Base-by-base conservation (phyloP, 1,140 invertebrate species). In the Pseudomyrmex dendroicus region DNA sequence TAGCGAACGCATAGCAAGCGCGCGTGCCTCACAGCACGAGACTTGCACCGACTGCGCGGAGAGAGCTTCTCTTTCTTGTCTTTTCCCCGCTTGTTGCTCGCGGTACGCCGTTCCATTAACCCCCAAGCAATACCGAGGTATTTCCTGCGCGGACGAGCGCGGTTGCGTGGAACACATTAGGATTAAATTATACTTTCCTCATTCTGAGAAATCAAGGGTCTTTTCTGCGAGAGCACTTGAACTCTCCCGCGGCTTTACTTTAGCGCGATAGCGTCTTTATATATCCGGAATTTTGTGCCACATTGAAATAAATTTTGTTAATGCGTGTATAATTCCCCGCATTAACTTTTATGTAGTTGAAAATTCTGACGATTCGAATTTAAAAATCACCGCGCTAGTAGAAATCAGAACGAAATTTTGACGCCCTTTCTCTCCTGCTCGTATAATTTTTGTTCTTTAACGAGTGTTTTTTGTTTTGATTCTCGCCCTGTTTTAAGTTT, bases 1-100 rank as follows among this genome's bases (percentile, higher is more conserved):
- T 35, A 62, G 52, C 50, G 62, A 67, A 54, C 50, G 84, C 76
- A 22, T 80, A 73, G 35, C 35, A 35, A 35, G 35, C 68, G 76
- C 67, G 20, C 74, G 35, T 84, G 62, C 50, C 63, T 63, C 64
- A 15, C 48, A 59, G 46, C 52, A 13, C 62, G 62, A 59, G 66
- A 59, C 54, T 66, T 35, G 48, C 68, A 64, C 62, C 73, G 84
- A 61, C 17, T 48, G 54, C 68, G 46, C 7, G 35, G 35, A 35
- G 5, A 35, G 35, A 12, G 10, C 35, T 57, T 22, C 35, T 77
- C 25, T 8, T 13, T 48, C 20, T 80, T 5, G 22, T 15, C 44
- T 46, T 66, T 66, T 12, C n/a, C 5, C 2, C 12, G 12, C 48
- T 44, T 22, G 50, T n/a, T 22, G 8, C 20, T 17, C 35, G 44